These are phyloP conservation scores for Lynx canadensis DNA, from an alignment of 2,113 vertebrate species.

Conservation along the genomic window DNA sequence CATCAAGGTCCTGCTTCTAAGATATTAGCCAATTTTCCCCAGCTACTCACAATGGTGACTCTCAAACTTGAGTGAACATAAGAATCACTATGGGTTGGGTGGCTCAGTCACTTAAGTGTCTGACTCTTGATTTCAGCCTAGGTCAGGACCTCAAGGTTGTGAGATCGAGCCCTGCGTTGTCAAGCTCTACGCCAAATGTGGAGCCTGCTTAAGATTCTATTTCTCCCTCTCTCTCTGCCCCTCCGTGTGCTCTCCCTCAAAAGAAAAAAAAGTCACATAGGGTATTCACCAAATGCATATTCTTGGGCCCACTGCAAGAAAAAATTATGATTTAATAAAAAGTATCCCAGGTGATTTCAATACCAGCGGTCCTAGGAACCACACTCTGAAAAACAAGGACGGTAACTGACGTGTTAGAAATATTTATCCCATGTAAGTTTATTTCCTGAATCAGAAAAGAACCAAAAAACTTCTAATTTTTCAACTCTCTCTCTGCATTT, in stretches of 20 bases:
- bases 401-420: not conserved
- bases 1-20: not conserved
- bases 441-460: not conserved
- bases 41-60: not conserved
- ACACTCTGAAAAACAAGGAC: not conserved
- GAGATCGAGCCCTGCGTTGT: too few relatives aligned
- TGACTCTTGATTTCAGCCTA: too few relatives aligned
- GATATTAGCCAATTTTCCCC: not conserved
- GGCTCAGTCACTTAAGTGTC: too few relatives aligned
- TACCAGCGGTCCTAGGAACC: not conserved
- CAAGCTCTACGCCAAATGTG: too few relatives aligned
- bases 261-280: not conserved
- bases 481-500: not conserved
- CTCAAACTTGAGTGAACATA: not conserved
- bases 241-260: too few relatives aligned
- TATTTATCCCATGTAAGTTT: not conserved
- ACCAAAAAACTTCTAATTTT: not conserved
- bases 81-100: not conserved
- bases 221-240: too few relatives aligned
- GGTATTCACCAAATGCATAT: not conserved
- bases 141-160: too few relatives aligned
- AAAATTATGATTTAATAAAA: not conserved
- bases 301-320: not conserved
- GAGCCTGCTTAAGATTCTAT: too few relatives aligned
- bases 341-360: not conserved